These are phyloP conservation scores for Poeciliopsis gracilis DNA, from an alignment of 2,797 vertebrate genomes.

Conservation along the genomic window DNA sequence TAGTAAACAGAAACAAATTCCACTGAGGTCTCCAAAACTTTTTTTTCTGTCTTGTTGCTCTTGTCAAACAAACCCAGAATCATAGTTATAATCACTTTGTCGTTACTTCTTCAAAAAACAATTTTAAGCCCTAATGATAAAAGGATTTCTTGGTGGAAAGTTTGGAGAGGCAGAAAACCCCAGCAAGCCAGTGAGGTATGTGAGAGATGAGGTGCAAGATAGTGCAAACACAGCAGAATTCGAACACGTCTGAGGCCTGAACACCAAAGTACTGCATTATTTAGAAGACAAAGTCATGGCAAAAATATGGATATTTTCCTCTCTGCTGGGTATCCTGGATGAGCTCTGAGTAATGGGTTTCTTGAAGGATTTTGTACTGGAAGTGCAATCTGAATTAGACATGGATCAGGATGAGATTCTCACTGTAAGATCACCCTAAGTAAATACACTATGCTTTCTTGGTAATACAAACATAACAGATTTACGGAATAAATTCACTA, in stretches of 20 bases:
- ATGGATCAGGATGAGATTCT: not conserved
- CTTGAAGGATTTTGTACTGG: constrained; percentile 30
- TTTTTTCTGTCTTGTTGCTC: constrained; percentile 52
- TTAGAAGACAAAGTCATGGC: constrained; percentile 75
- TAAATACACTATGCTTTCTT: not conserved
- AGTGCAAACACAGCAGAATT: constrained; percentile 78
- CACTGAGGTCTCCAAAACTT: constrained; percentile 60
- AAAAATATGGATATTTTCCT: constrained; percentile 76
- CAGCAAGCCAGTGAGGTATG: constrained; percentile 54
- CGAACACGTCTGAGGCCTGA: constrained; percentile 62
- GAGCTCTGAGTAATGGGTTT: constrained; percentile 46
- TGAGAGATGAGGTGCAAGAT: constrained; percentile 64
- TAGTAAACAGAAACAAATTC: constrained; percentile 56
- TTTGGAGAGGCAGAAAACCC: constrained; percentile 47
- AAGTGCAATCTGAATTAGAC: not conserved
- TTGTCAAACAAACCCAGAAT: constrained; percentile 32
- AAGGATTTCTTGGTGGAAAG: constrained; percentile 50
- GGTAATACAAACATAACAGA: not conserved
- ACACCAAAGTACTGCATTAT: constrained; percentile 80
- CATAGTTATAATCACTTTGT: constrained; percentile 6
- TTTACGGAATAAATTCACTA: not conserved
- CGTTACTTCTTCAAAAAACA: constrained; percentile 6
- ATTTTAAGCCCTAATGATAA: constrained; percentile 29
- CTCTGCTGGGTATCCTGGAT: constrained; percentile 68
- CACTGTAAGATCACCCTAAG: not conserved